phyloP scores from a whole-genome alignment of 1,140 invertebrate species.

The Diorhabda elongata region DNA sequence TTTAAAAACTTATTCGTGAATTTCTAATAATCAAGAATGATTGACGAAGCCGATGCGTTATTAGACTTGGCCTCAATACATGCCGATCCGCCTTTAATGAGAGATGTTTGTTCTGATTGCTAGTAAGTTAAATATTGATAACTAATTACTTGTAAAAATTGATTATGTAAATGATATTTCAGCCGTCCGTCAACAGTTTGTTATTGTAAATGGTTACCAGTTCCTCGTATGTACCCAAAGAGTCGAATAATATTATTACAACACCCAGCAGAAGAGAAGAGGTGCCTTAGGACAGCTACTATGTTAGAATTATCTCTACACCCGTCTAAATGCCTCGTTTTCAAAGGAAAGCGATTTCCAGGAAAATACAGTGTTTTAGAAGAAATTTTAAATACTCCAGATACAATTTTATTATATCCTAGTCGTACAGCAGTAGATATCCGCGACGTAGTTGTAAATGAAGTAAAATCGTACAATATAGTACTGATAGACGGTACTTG shows the following conservation, averaged over 20 bases:
- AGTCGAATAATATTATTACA: conserved; percentile 79
- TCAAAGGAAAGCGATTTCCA: conserved; percentile 82
- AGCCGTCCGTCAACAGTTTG: conserved; percentile 84
- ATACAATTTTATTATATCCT: conserved; percentile 80
- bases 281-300: conserved; percentile 81
- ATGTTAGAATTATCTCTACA: conserved; percentile 77
- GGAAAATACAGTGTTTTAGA: conserved; percentile 63
- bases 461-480: conserved; percentile 61
- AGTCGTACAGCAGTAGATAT: conserved; percentile 68
- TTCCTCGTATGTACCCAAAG: conserved; percentile 59
- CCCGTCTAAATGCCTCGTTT: conserved; percentile 69
- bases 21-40: conserved; percentile 17
- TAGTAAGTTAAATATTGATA: conserved; percentile 52
- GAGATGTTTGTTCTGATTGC: conserved; percentile 66
- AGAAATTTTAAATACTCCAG: conserved; percentile 62
- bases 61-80: conserved; percentile 65
- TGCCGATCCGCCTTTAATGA: conserved; percentile 67
- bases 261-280: conserved; percentile 89
- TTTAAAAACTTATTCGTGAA: too few species aligned
- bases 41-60: conserved; percentile 53
- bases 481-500: conserved; percentile 90
- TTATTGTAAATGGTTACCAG: conserved; percentile 80
- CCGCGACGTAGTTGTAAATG: conserved; percentile 41
- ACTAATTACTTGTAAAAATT: background rate
- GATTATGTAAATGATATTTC: conserved; percentile 34